Base-by-base conservation (phyloP, 2,113 vertebrate species). In the Platycercus adscitus region DNA sequence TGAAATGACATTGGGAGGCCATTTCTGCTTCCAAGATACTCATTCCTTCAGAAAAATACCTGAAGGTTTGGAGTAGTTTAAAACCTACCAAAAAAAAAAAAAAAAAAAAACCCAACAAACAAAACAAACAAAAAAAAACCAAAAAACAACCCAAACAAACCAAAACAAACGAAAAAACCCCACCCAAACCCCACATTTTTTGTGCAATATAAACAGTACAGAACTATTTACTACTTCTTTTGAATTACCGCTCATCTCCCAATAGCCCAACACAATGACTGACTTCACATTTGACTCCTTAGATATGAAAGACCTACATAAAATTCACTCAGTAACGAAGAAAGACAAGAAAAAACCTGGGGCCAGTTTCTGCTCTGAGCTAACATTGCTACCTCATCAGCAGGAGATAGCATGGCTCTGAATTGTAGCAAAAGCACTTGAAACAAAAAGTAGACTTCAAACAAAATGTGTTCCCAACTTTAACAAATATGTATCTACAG, bases 401-500 rank as follows among this genome's bases (percentile, higher is more conserved):
- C 44, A 75, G 85, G 43, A 79, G 43, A 79, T 0, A 85, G 24
- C 29, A 64, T 41, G 41, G 35, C 39, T 89, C 78, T 82, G 63
- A 37, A 66, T 26, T 33, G n/a, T 58, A 58, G 23, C 33, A 58
- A n/a, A 35, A 85, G 44, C 3, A 14, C 15, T 56, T n/a, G 41
- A 1, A 86, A 79, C 26, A 63, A 83, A 88, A 91, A 61, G 44
- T 10, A 94, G 46, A 86, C 58, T 80, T 53, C 44, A 91, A 77
- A 88, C 64, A 64, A 88, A 91, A 83, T 33, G 25, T 70, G n/a
- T 65, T 96, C 53, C 28, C 49, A 88, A 13, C 55, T 94, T 77
- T 86, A 91, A 77, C 37, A 91, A 88, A 86, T 69, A 94, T 13
- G 21, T 86, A 73, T 37, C 75, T 73, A 88, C 79, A 94, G 86